A percentile compares a stretch with the other conserved stretches of the same genome.
Evolutionary conservation across 2,113 vertebrate species (phyloP).

Genomic region (Antigone vipio): DNA sequence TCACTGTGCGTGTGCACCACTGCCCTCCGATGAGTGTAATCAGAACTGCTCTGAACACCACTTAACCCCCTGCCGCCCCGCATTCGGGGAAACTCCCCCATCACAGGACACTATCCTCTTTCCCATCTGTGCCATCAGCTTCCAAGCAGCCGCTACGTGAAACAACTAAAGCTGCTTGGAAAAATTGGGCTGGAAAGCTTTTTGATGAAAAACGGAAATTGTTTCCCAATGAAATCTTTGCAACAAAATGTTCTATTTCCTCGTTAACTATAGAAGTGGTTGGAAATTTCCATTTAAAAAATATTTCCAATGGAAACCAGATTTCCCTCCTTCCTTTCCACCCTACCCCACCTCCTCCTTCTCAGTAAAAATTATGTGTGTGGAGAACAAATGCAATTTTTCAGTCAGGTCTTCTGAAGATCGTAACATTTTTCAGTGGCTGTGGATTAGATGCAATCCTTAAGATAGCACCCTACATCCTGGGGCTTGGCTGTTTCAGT

Average conservation of each 20-base stretch:
- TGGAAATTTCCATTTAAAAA: constrained; percentile 58
- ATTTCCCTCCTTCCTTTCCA: background rate
- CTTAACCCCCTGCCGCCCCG: fast-evolving
- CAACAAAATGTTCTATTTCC: constrained; percentile 46
- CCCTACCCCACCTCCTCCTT: background rate
- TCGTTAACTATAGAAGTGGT: constrained; percentile 32
- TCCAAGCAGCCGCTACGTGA: background rate
- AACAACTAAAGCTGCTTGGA: background rate
- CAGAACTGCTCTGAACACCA: background rate
- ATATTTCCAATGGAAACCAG: constrained; percentile 55
- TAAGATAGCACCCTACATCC: background rate
- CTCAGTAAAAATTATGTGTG: background rate
- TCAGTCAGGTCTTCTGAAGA: background rate
- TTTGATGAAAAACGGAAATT: constrained; percentile 38
- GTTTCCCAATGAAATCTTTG: constrained; percentile 54
- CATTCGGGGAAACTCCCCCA: fast-evolving
- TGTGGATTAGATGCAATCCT: background rate
- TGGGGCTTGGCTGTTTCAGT: background rate
- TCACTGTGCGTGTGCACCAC: background rate
- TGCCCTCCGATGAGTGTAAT: background rate
- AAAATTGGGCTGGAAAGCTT: constrained; percentile 31
- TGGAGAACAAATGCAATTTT: background rate
- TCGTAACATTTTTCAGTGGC: background rate
- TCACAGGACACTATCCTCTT: background rate
- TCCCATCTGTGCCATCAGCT: background rate